phyloP scores from a whole-genome alignment of 2,113 vertebrate species.

The Apteryx owenii region DNA sequence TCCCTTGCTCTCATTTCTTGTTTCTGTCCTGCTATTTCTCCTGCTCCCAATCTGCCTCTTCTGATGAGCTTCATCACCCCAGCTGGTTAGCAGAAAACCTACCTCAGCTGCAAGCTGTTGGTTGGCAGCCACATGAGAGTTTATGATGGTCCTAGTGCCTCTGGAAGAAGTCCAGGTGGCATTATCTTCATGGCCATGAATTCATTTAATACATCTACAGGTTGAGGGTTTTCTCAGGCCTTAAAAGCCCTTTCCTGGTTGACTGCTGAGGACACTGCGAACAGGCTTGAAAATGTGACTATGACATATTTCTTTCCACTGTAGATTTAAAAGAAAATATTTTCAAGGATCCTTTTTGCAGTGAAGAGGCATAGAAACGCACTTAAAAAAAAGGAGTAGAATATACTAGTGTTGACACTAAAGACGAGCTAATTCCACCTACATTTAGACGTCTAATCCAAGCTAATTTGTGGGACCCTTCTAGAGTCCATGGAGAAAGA shows the following conservation, averaged over 20 bases:
- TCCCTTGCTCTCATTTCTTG: not conserved
- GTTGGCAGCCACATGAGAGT: conserved; percentile 34
- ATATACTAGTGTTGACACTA: not conserved
- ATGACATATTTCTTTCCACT: not conserved
- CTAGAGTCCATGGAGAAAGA: not conserved
- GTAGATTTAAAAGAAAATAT: not conserved
- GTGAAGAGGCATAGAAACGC: not conserved
- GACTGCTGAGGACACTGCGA: not conserved
- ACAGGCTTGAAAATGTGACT: fast-evolving
- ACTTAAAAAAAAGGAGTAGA: not conserved
- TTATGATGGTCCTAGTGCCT: conserved; percentile 13
- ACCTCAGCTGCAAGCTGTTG: conserved; percentile 39
- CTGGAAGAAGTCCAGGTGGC: conserved; percentile 61
- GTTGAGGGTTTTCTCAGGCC: conserved; percentile 20
- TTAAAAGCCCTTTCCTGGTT: not conserved
- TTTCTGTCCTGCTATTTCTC: not conserved
- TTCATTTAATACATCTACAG: conserved; percentile 25
- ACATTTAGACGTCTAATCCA: not conserved
- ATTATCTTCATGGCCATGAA: conserved; percentile 15
- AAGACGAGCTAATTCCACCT: not conserved
- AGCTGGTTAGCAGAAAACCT: conserved; percentile 50
- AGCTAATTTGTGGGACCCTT: not conserved
- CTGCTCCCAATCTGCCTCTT: not conserved
- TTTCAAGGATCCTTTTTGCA: not conserved
- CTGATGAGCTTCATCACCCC: not conserved